Evolutionary conservation across 1,140 invertebrate species (phyloP).

Genomic region (Harlomillsia oculata): DNA sequence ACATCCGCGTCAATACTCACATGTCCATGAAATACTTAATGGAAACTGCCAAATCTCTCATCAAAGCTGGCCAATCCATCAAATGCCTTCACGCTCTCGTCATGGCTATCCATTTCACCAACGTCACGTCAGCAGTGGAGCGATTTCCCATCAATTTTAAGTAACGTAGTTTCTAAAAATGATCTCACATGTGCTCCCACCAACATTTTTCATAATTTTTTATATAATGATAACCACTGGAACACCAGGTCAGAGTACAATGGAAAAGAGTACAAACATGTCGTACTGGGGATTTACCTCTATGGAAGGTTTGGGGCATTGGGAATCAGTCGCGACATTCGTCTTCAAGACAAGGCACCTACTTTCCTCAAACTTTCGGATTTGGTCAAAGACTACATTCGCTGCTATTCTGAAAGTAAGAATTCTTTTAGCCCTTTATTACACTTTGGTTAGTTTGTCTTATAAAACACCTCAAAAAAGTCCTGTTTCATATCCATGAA

Average conservation of each 20-base stretch:
- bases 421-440: background rate
- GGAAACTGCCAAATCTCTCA: conserved; percentile 20
- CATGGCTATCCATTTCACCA: conserved; percentile 28
- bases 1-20: conserved; percentile 22
- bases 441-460: background rate
- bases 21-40: conserved; percentile 29
- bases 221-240: background rate
- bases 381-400: conserved; percentile 21
- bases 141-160: conserved; percentile 34
- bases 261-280: conserved; percentile 33
- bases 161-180: conserved; percentile 16
- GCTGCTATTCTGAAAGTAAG: conserved; percentile 22
- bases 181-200: too few species aligned
- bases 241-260: conserved; percentile 22
- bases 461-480: background rate
- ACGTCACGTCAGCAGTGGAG: conserved; percentile 21
- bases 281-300: conserved; percentile 30
- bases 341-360: conserved; percentile 30
- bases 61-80: conserved; percentile 28
- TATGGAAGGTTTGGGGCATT: conserved; percentile 31
- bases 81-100: conserved; percentile 35
- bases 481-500: too few species aligned
- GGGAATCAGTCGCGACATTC: conserved; percentile 30
- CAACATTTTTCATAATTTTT: too few species aligned
- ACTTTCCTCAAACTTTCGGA: conserved; percentile 20